Percentiles rank a stretch among this genome's conserved stretches.
These are phyloP conservation scores for Neosilurus mollespiculum DNA, from an alignment of 2,797 vertebrate species.

Conservation along the genomic window DNA sequence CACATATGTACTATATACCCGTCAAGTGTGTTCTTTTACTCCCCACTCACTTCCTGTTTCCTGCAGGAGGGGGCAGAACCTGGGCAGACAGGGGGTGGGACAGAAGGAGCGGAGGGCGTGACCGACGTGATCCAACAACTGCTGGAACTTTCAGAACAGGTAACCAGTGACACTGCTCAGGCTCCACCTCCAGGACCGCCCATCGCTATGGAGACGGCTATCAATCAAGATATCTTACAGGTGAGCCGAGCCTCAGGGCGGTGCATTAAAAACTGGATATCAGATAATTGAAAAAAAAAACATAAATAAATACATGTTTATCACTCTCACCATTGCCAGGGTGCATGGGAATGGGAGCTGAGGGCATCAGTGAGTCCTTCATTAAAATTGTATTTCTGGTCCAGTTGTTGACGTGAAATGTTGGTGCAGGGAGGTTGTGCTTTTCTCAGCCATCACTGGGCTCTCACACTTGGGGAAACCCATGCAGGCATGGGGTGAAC, in stretches of 20 bases:
- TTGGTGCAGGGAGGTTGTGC: no score
- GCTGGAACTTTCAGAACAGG: slow-evolving; percentile 91
- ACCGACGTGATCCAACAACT: slow-evolving; percentile 98
- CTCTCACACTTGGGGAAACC: no score
- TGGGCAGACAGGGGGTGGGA: slow-evolving; percentile 58
- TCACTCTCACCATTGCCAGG: background rate
- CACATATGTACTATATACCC: background rate
- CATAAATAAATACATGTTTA: background rate
- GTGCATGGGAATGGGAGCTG: background rate
- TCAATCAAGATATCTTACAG: slow-evolving; percentile 97
- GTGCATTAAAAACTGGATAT: background rate
- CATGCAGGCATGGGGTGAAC: no score
- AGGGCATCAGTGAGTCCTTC: background rate
- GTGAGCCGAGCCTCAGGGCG: slow-evolving; percentile 62
- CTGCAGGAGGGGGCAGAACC: slow-evolving; percentile 65
- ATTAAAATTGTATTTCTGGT: background rate
- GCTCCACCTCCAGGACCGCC: slow-evolving; percentile 78
- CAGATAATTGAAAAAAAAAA: background rate
- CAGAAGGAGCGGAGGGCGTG: slow-evolving; percentile 77
- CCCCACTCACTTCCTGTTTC: background rate
- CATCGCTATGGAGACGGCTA: slow-evolving; percentile 86
- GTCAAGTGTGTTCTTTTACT: background rate
- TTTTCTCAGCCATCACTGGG: no score
- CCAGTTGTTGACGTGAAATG: no score
- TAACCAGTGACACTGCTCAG: slow-evolving; percentile 80